phyloP scores from a whole-genome alignment of 2,113 vertebrate genomes.

The Hippolais icterina region DNA sequence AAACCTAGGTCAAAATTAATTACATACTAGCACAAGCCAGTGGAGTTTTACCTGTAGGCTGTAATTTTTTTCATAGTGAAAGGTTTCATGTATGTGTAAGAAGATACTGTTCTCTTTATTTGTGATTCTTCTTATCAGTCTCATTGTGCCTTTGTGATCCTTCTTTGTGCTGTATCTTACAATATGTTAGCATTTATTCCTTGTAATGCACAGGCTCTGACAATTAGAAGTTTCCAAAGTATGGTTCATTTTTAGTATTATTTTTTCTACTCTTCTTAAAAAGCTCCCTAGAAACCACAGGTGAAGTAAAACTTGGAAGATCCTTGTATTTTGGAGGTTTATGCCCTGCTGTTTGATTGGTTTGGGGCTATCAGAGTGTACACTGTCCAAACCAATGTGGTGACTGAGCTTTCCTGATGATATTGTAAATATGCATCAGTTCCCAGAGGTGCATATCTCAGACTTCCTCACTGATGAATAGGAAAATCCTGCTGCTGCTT shows the following conservation, averaged over 20 bases:
- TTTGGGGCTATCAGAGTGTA: not conserved
- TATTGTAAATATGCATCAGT: constrained; percentile 16
- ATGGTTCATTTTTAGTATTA: not conserved
- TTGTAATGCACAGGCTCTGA: not conserved
- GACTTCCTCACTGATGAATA: not conserved
- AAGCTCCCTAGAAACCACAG: not conserved
- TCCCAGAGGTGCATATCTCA: not conserved
- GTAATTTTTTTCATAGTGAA: constrained; percentile 12
- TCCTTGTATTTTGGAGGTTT: not conserved
- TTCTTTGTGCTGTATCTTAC: not conserved
- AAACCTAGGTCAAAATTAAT: constrained; percentile 36
- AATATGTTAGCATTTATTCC: not conserved
- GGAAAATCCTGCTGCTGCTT: not conserved
- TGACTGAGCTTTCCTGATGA: not conserved
- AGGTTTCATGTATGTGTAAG: not conserved
- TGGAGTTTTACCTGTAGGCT: constrained; percentile 23
- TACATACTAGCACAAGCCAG: not conserved
- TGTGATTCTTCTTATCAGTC: not conserved
- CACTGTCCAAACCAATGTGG: not conserved
- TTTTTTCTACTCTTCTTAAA: not conserved
- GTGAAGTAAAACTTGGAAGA: not conserved
- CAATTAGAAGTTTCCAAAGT: not conserved
- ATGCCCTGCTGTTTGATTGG: not conserved
- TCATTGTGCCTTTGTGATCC: not conserved
- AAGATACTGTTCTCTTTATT: not conserved